phyloP scores from a whole-genome alignment of 1,140 invertebrate genomes.

The Brachionus sp. region DNA sequence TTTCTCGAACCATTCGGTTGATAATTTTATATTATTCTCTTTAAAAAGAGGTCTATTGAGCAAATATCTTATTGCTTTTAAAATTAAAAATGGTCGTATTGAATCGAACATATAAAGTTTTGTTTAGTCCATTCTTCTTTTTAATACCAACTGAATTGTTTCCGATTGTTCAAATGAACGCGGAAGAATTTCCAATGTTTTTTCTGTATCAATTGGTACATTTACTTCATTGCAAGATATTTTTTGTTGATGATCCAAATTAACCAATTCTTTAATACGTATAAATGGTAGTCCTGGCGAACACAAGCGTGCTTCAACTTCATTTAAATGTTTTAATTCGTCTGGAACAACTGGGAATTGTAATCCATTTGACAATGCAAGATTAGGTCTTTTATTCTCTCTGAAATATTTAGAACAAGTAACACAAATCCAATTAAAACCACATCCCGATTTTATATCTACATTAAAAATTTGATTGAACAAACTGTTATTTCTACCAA shows the following conservation, averaged over 20 bases:
- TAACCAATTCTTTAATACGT: not conserved
- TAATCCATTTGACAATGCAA: slow-evolving; percentile 10
- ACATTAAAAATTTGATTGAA: not conserved
- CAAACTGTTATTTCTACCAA: not conserved
- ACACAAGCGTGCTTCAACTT: not conserved
- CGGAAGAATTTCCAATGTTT: not conserved
- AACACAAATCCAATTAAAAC: not conserved
- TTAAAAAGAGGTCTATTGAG: not conserved
- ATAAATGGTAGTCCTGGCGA: not conserved
- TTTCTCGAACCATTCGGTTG: not conserved
- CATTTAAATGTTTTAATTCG: not conserved
- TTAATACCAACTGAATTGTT: not conserved
- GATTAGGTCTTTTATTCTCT: not conserved
- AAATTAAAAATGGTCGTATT: not conserved
- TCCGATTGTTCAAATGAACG: not conserved
- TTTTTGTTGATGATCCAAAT: not conserved
- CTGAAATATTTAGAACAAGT: not conserved
- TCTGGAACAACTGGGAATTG: not conserved
- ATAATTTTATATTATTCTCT: not conserved
- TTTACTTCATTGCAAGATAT: not conserved
- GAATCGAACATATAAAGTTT: not conserved
- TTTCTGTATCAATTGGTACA: slow-evolving; percentile 24
- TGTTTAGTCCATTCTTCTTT: not conserved
- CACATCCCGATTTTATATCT: too few relatives aligned
- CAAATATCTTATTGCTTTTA: not conserved